Conservation (phyloP, 2,113 vertebrate species). For the Piliocolobus tephrosceles region DNA sequence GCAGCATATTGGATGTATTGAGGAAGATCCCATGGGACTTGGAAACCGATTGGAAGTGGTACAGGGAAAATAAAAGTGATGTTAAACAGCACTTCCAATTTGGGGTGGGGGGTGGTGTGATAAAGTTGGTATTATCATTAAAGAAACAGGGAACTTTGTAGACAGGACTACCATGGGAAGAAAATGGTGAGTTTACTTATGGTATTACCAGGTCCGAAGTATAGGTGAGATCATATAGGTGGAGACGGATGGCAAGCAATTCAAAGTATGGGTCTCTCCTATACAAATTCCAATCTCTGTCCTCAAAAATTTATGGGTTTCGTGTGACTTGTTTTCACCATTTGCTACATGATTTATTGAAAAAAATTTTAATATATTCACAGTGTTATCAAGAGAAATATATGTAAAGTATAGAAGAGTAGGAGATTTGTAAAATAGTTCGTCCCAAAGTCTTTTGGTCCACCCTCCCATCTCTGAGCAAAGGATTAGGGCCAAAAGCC, state of each 20-base stretch:
- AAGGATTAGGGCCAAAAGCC: background rate
- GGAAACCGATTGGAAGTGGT: background rate
- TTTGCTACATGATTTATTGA: background rate
- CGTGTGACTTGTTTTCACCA: conserved; percentile 10
- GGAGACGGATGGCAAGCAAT: background rate
- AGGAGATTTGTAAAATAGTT: background rate
- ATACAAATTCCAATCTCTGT: background rate
- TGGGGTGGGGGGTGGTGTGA: background rate
- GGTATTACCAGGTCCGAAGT: background rate
- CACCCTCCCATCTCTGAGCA: background rate
- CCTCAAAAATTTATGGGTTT: background rate
- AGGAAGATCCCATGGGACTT: background rate
- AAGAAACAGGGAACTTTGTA: background rate
- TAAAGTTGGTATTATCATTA: background rate
- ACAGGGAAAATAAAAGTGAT: background rate
- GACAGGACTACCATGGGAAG: background rate
- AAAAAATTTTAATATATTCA: background rate
- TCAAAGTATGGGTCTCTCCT: background rate
- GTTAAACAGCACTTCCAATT: background rate
- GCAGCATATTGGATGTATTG: background rate
- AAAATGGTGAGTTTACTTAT: background rate
- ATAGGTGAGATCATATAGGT: background rate
- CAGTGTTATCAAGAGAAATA: background rate
- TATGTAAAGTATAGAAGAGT: background rate
- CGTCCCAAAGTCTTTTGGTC: background rate